Evolutionary conservation across 2,888 invertebrate species (phyloP).

Genomic region (Lysandra coridon): DNA sequence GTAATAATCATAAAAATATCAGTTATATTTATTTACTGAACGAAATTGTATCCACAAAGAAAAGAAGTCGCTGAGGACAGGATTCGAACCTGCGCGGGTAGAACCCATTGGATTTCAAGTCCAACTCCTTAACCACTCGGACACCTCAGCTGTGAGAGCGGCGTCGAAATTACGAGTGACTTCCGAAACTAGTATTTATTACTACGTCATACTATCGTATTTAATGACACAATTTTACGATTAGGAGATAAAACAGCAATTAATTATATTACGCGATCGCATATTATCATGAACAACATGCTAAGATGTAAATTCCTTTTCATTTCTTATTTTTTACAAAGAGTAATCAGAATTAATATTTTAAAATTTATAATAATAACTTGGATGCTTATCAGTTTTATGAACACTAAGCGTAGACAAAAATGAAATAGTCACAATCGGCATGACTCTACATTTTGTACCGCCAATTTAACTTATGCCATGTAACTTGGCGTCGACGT

Average conservation of each 20-base stretch:
- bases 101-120: slow-evolving; percentile 81
- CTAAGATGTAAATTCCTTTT: too few relatives aligned
- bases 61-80: slow-evolving; percentile 65
- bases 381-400: too few relatives aligned
- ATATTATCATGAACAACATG: too few relatives aligned
- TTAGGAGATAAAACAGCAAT: not conserved
- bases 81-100: slow-evolving; percentile 82
- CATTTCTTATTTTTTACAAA: too few relatives aligned
- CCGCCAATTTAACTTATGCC: not conserved
- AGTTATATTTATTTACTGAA: not conserved
- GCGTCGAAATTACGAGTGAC: not conserved
- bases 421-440: too few relatives aligned
- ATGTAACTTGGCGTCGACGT: not conserved
- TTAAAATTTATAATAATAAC: too few relatives aligned
- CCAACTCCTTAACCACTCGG: slow-evolving; percentile 81
- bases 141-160: slow-evolving; percentile 69
- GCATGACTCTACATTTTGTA: not conserved
- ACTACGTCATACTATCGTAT: not conserved
- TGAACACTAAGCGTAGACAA: too few relatives aligned
- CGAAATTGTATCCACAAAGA: not conserved
- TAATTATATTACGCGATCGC: not conserved
- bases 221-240: not conserved
- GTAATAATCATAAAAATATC: not conserved
- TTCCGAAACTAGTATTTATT: slow-evolving; percentile 2
- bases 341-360: too few relatives aligned